A percentile compares a stretch with the other conserved stretches of the same genome.
phyloP scores from a whole-genome alignment of 2,888 invertebrate genomes.

The Xanthostigma xanthostigma region DNA sequence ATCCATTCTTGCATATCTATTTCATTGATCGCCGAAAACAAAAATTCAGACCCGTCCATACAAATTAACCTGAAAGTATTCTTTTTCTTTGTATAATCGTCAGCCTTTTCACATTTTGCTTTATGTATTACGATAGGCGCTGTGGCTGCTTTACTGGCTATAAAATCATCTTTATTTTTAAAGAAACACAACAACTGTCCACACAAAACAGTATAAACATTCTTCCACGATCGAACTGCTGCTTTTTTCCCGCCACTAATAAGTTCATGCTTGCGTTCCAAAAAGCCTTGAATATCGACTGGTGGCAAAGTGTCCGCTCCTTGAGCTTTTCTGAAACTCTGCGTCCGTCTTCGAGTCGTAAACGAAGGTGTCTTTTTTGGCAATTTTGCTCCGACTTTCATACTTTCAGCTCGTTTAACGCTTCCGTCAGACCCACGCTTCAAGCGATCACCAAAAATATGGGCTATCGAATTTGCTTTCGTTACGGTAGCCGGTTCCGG shows the following conservation, averaged over 20 bases:
- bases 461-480: conserved; percentile 42
- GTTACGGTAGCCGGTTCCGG: conserved; percentile 29
- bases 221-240: conserved; percentile 90
- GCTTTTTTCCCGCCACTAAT: conserved; percentile 89
- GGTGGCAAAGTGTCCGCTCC: conserved; percentile 53
- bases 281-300: conserved; percentile 76
- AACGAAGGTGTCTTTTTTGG: conserved; percentile 89
- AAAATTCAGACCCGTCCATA: conserved; percentile 84
- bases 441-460: conserved; percentile 47
- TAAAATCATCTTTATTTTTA: conserved; percentile 84
- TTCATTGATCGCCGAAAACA: conserved; percentile 64
- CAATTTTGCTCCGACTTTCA: conserved; percentile 70
- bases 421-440: conserved; percentile 39
- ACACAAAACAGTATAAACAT: conserved; percentile 86
- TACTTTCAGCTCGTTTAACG: conserved; percentile 78
- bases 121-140: conserved; percentile 67
- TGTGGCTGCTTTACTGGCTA: conserved; percentile 72
- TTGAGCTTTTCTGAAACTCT: conserved; percentile 53
- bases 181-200: conserved; percentile 97
- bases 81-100: conserved; percentile 91
- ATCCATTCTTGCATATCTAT: conserved; percentile 80
- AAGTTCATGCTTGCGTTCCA: conserved; percentile 91
- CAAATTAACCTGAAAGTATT: conserved; percentile 79
- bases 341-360: conserved; percentile 77
- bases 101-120: conserved; percentile 72